Base-by-base conservation (phyloP, 2,888 invertebrate species). In the Spodoptera exigua region DNA sequence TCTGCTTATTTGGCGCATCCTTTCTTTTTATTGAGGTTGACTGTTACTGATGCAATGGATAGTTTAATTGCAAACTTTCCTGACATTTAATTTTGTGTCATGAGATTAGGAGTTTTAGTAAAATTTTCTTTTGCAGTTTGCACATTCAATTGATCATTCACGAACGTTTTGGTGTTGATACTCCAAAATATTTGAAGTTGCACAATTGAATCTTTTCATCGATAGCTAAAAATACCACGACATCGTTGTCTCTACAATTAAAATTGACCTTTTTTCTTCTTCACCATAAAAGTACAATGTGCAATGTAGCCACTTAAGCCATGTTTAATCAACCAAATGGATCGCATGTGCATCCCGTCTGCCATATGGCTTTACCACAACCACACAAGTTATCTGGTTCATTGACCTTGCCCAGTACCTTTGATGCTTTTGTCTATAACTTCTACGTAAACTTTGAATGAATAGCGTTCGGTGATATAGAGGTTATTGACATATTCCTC, bases 11-110 rank as follows among this genome's bases (percentile, higher is more conserved):
- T 61, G 72, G 72, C 37, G 41, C 53, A 16, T 54, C 58, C 55
- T 71, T 69, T 71, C 65, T 37, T 66, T 76, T 66, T 44, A 69
- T 61, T 39, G 67, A 66, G 72, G 72, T 48, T 66, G 17, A n/a
- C n/a, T n/a, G n/a, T n/a, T 7, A 7, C 7, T 14, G 40, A 49
- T 11, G 55, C 67, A 61, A 61, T 61, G 11, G 32, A 13, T n/a
- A 14, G 37, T 13, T 12, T 37, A 44, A 7, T 27, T n/a, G 36
- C 47, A 64, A 34, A 13, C 39, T 40, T 67, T 60, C 18, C 12
- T 32, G 51, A 32, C 18, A 32, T n/a, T n/a, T n/a, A n/a, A n/a
- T n/a, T 49, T 34, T 18, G 21, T 64, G 39, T 40, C 39, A 47
- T 47, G 56, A 37, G 45, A 27, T 27, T 27, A 27, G 27, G 27